These are phyloP conservation scores for Myotis myotis DNA, from an alignment of 2,797 vertebrate genomes.

Conservation along the genomic window DNA sequence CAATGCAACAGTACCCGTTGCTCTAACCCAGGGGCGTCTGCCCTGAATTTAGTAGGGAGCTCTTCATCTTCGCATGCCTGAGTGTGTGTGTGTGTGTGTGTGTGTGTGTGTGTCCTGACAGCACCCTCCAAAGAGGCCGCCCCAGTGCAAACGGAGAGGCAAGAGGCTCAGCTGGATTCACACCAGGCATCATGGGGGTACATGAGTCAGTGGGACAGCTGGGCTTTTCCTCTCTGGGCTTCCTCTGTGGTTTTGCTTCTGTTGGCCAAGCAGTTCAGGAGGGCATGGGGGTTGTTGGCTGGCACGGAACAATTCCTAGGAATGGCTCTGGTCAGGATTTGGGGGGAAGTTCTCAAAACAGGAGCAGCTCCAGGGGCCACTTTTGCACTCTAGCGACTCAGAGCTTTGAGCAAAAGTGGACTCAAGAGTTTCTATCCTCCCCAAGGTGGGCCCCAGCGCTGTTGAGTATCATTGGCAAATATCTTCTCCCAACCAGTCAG, in stretches of 20 bases:
- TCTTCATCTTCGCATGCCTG: not conserved
- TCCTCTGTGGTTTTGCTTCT: not conserved
- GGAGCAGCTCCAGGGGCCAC: not conserved
- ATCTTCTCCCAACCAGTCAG: not conserved
- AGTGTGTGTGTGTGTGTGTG: not conserved
- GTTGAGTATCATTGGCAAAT: not conserved
- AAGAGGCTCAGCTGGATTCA: not conserved
- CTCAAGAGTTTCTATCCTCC: not conserved
- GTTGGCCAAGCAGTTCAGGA: not conserved
- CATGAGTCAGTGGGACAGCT: not conserved
- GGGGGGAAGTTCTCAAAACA: not conserved
- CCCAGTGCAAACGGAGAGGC: not conserved
- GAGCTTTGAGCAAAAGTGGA: not conserved
- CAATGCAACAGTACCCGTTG: fast-evolving
- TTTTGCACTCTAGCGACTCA: not conserved
- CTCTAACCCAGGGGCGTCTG: not conserved
- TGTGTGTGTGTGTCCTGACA: not conserved
- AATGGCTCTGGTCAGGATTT: not conserved
- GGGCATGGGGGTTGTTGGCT: too few relatives aligned
- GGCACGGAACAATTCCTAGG: not conserved
- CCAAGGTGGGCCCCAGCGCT: not conserved
- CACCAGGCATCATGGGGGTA: not conserved
- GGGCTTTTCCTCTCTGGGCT: not conserved
- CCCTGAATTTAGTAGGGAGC: not conserved
- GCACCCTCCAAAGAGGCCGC: not conserved